Evolutionary conservation across 2,888 invertebrate species (phyloP), one percentile per base, ranked within the genome.

Genomic region (Papilio gigon): DNA sequence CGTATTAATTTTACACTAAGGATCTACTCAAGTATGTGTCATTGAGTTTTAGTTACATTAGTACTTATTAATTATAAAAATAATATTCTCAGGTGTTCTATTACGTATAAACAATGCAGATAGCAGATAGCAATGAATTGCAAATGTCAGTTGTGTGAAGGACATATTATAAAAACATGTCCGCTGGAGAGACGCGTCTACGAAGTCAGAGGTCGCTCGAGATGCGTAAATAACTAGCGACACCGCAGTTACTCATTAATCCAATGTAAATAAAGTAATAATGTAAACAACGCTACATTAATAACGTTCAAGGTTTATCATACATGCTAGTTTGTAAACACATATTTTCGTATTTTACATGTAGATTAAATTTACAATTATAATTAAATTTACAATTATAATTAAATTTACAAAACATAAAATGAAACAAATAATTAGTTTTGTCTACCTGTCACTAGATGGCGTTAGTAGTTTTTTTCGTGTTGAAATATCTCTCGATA

Each of bases 121-220:
- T 37, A 63, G 44, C n/a, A 44, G n/a, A 47, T 20, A 33, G 33
- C 62, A 50, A 50, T 63, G 50, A 63, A 9, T 37, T 27, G 63
- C 35, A 63, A 63, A 35, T 62, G 47, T 62, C 44, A 62, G 27
- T 37, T 25, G 50, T 63, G 35, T n/a, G 35, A 64, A 40, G 60
- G 60, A 60, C 60, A 25, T n/a, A 8, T 5, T 40, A 67, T 58
- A 63, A 63, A 68, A 63, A 68, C 68, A 63, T 58, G 37, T 30
- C 2, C 33, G 67, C 25, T 37, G 68, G 63, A 20, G 63, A 35
- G 68, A 44, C 53, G 58, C 56, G n/a, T 61, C 67, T 27, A 67
- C 56, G 25, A 59, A 33, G 68, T 68, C 68, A 63, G 12, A 63
- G 68, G 58, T 63, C 47, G 30, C 20, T 11, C 4, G 62, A 42